Conservation (phyloP, 2,113 vertebrate species). For the Pogona vitticeps region DNA sequence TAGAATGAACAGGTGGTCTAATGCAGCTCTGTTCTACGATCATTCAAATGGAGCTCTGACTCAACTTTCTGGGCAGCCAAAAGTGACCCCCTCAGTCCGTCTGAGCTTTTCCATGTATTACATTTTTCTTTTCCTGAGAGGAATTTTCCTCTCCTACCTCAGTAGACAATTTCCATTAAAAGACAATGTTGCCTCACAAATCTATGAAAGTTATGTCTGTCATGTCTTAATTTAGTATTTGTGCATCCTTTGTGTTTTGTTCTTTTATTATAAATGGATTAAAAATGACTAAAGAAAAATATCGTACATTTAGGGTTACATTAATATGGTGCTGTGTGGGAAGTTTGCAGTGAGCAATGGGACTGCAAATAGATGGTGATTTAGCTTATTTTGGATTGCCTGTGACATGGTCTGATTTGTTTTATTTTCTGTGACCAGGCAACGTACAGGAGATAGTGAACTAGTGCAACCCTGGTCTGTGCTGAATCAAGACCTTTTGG, state of each 20-base stretch:
- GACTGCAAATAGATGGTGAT: too few relatives aligned
- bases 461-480: too few relatives aligned
- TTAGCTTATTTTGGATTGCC: too few relatives aligned
- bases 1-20: slow-evolving; percentile 6
- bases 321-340: background rate
- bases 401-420: too few relatives aligned
- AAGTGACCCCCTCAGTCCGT: background rate
- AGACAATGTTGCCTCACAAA: background rate
- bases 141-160: background rate
- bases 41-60: background rate
- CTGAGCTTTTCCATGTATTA: background rate
- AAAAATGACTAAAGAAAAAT: background rate
- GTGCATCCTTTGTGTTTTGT: background rate
- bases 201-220: background rate
- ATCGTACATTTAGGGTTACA: background rate
- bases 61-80: background rate
- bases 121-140: background rate
- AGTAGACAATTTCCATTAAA: background rate
- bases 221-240: background rate
- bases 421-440: too few relatives aligned
- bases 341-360: background rate
- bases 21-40: background rate
- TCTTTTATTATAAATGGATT: background rate
- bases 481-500: too few relatives aligned
- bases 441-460: too few relatives aligned